A percentile compares a stretch with the other conserved stretches of the same genome.
Conservation (phyloP, 2,113 vertebrate species). For the Platysteira castanea region DNA sequence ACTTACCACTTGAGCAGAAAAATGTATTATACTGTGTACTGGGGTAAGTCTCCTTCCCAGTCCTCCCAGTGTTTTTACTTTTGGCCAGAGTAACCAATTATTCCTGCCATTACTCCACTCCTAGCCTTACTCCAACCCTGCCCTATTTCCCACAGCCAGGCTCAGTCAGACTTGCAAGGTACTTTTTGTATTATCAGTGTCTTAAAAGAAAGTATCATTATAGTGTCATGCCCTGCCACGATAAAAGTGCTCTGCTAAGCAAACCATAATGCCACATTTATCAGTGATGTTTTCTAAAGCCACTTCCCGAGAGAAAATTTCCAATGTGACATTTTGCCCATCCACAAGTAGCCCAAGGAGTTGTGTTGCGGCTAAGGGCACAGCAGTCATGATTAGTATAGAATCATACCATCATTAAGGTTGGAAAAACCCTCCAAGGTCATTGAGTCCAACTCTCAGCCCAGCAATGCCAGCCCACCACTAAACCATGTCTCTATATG, state of each 20-base stretch:
- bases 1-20: slow-evolving; percentile 16
- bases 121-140: not conserved
- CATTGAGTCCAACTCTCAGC: not conserved
- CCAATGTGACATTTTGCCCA: not conserved
- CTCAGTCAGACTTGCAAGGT: not conserved
- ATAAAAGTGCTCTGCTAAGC: not conserved
- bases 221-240: not conserved
- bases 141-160: not conserved
- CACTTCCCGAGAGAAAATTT: not conserved
- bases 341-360: no score
- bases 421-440: not conserved
- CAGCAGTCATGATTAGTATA: not conserved
- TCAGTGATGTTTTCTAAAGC: not conserved
- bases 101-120: not conserved
- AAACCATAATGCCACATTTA: not conserved
- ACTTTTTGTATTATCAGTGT: not conserved
- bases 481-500: not conserved
- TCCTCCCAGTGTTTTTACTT: not conserved
- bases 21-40: not conserved
- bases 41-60: not conserved
- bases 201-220: not conserved
- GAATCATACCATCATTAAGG: fast-evolving
- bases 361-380: not conserved
- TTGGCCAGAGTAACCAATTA: not conserved
- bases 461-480: not conserved